Base-by-base conservation (phyloP, 2,797 vertebrate genomes). In the Ctenochaetus hawaiiensis region DNA sequence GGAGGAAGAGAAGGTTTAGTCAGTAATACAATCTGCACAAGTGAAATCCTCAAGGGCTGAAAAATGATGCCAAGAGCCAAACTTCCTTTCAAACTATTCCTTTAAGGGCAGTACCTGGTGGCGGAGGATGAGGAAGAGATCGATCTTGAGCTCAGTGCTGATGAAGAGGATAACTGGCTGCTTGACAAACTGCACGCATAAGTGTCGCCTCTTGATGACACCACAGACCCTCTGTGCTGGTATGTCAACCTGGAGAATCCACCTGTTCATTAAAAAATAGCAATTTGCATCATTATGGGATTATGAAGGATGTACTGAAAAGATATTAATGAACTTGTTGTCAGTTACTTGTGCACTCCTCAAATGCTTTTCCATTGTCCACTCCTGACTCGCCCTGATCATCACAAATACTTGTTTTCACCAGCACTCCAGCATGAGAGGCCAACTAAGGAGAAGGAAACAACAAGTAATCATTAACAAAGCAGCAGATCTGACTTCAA, bases 361-460 rank as follows among this genome's bases (percentile, higher is more conserved):
- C 91, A 54, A 80, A 87, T 8, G 75, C 14, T 30, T 87, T 85
- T 52, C 85, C 87, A 20, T 93, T 93, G 63, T 93, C 87, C 41
- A 62, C 67, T 56, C 22, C 79, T 34, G 83, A 62, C 58, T 91
- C 88, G 58, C 59, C 61, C 34, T 65, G 81, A 37, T 70, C 79
- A 10, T 81, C 83, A 18, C 23, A 75, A 6, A 47, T 3, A 5
- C 61, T 81, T 61, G 67, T 83, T 57, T 65, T 90, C 45, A 79
- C 41, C 48, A 87, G 63, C 30, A 52, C 57, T 43, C 78, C 87
- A 22, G 78, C 75, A 51, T 91, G 91, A 51, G 88, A 82, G 62
- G 77, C 45, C 67, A 94, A 18, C 93, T 94, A 47, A 30, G 5
- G 30, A 80, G 53, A 43, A 47, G 16, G 67, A 67, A 1, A 2